A percentile compares a stretch with the other conserved stretches of the same genome.
These are phyloP conservation scores for Mobula birostris DNA, from an alignment of 2,113 vertebrate genomes.

Conservation along the genomic window DNA sequence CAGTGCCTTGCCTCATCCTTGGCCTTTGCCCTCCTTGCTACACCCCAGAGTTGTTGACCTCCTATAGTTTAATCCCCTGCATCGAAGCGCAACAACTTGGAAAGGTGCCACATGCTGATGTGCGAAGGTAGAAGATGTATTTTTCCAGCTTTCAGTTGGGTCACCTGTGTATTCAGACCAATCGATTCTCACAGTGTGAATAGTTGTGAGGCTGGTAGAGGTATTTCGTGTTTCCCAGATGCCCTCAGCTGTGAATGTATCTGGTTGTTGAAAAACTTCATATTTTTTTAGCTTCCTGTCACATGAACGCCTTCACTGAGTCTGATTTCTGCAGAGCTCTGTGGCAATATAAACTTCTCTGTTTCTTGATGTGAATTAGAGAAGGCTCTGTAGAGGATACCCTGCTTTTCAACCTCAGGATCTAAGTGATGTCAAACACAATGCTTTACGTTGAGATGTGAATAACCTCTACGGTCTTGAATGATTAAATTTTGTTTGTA, in stretches of 20 bases:
- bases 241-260: no score
- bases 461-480: neutral
- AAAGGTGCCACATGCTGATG: neutral
- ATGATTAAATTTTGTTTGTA: neutral
- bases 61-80: neutral
- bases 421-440: neutral
- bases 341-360: neutral
- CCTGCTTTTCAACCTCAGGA: neutral
- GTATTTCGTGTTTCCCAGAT: no score
- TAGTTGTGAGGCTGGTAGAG: no score
- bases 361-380: neutral
- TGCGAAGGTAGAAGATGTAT: neutral
- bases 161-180: neutral
- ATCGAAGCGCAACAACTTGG: neutral
- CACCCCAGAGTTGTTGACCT: neutral
- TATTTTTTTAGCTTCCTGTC: neutral
- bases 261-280: no score
- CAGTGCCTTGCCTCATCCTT: neutral
- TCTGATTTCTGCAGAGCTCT: neutral
- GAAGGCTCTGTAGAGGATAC: neutral
- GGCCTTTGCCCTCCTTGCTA: neutral
- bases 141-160: neutral
- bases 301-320: neutral
- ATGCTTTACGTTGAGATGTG: neutral
- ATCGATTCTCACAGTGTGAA: no score